A percentile compares a stretch with the other conserved stretches of the same genome.
Conservation (phyloP, 2,888 invertebrate species). For the Drosophila robusta region DNA sequence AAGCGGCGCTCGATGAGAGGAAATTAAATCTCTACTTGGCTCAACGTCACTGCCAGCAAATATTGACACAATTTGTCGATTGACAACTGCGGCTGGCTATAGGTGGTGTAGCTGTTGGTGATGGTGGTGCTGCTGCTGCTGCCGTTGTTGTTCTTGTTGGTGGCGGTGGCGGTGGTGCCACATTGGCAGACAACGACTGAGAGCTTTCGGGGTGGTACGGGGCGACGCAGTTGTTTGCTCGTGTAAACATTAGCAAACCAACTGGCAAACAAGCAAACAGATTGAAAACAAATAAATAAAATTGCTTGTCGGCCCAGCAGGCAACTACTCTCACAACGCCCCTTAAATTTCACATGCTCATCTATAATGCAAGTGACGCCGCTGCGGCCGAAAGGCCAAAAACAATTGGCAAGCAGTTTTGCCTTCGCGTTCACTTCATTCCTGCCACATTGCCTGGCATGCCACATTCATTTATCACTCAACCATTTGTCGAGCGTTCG, state of each 20-base stretch:
- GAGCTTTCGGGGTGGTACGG: slow-evolving; percentile 3
- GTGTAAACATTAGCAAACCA: slow-evolving; percentile 80
- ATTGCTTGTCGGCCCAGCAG: slow-evolving; percentile 64
- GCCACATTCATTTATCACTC: slow-evolving; percentile 51
- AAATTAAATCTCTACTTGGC: slow-evolving; percentile 77
- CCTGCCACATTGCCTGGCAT: background rate
- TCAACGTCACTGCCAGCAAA: slow-evolving; percentile 71
- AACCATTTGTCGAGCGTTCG: slow-evolving; percentile 21
- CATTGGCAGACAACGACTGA: slow-evolving; percentile 26
- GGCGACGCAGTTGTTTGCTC: slow-evolving; percentile 62
- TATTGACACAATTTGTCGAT: slow-evolving; percentile 78
- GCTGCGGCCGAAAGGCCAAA: slow-evolving; percentile 27
- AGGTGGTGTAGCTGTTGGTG: slow-evolving; percentile 9
- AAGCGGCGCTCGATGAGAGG: slow-evolving; percentile 66
- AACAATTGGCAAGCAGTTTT: slow-evolving; percentile 20
- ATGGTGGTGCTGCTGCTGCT: slow-evolving; percentile 4
- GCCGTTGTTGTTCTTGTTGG: background rate
- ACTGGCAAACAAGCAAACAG: slow-evolving; percentile 79
- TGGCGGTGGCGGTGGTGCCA: slow-evolving; percentile 18
- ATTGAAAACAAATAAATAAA: slow-evolving; percentile 78
- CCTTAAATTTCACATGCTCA: slow-evolving; percentile 27
- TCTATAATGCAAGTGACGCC: slow-evolving; percentile 58
- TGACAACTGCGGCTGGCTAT: slow-evolving; percentile 64
- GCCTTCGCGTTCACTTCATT: slow-evolving; percentile 1
- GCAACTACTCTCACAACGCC: slow-evolving; percentile 13